Conservation (phyloP, 2,888 invertebrate species). For the Alsophila aescularia region DNA sequence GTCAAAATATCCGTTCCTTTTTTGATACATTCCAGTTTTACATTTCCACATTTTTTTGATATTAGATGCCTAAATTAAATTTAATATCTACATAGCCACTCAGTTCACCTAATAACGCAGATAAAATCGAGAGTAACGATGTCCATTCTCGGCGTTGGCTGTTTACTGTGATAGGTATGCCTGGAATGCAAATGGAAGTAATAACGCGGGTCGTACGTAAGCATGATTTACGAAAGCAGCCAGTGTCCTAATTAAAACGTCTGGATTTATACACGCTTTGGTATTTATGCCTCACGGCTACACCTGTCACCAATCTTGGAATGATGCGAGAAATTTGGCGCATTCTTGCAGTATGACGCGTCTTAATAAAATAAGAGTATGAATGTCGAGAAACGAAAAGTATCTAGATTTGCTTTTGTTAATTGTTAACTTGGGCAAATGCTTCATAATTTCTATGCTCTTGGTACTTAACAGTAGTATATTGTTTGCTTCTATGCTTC, state of each 20-base stretch:
- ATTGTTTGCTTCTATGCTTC: too few relatives aligned
- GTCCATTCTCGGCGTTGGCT: slow-evolving; percentile 11
- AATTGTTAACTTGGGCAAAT: not conserved
- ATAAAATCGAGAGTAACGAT: slow-evolving; percentile 4
- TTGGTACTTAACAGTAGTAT: too few relatives aligned
- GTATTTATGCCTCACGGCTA: slow-evolving; percentile 51
- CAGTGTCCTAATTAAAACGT: slow-evolving; percentile 44
- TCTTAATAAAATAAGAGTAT: slow-evolving; percentile 23
- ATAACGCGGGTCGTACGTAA: slow-evolving; percentile 19
- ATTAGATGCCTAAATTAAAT: too few relatives aligned
- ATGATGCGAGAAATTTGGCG: slow-evolving; percentile 18
- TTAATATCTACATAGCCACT: not conserved
- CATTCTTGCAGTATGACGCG: slow-evolving; percentile 41
- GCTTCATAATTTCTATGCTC: too few relatives aligned
- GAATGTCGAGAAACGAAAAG: not conserved
- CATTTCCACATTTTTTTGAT: too few relatives aligned
- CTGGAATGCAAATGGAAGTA: slow-evolving; percentile 21
- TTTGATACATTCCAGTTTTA: too few relatives aligned
- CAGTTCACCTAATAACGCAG: not conserved
- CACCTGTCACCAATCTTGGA: slow-evolving; percentile 44
- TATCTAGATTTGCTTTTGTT: slow-evolving; percentile 6
- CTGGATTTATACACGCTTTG: slow-evolving; percentile 29
- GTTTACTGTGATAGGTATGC: slow-evolving; percentile 11
- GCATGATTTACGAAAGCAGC: slow-evolving; percentile 33
- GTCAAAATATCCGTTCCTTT: too few relatives aligned